Conservation (phyloP, 2,797 vertebrate species). For the Anabacerthia variegaticeps region DNA sequence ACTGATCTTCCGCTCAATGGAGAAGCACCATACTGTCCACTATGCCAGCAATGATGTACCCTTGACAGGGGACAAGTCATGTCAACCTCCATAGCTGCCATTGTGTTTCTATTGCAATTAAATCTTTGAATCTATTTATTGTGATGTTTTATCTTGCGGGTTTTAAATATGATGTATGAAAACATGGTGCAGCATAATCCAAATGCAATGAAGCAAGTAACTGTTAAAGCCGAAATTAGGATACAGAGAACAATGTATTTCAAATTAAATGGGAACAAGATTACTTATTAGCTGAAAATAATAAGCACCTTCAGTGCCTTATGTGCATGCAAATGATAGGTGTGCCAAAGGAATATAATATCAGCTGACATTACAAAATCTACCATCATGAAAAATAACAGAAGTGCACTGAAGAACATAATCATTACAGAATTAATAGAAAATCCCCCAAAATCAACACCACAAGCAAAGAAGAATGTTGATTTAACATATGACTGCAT, state of each 20-base stretch:
- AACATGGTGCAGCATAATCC: background rate
- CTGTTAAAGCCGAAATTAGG: conserved; percentile 44
- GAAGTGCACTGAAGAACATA: background rate
- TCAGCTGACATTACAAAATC: conserved; percentile 21
- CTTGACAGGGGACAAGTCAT: background rate
- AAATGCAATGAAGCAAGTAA: conserved; percentile 40
- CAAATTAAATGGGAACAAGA: conserved; percentile 49
- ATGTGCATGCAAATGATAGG: conserved; percentile 13
- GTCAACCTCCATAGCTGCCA: background rate
- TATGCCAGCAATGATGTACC: background rate
- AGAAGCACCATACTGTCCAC: background rate
- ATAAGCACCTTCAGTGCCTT: conserved; percentile 26
- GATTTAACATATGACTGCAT: background rate
- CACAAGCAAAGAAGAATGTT: background rate
- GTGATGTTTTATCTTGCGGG: background rate
- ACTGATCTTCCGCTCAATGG: background rate
- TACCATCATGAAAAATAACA: background rate
- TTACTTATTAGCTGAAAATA: conserved; percentile 52
- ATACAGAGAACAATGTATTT: conserved; percentile 31
- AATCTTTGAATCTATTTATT: background rate
- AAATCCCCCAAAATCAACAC: background rate
- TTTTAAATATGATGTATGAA: conserved; percentile 5
- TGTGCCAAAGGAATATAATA: conserved; percentile 27
- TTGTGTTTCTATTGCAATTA: background rate
- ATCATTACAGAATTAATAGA: conserved; percentile 28